Conservation (phyloP, 2,888 invertebrate species). For the Clitarchus hookeri region DNA sequence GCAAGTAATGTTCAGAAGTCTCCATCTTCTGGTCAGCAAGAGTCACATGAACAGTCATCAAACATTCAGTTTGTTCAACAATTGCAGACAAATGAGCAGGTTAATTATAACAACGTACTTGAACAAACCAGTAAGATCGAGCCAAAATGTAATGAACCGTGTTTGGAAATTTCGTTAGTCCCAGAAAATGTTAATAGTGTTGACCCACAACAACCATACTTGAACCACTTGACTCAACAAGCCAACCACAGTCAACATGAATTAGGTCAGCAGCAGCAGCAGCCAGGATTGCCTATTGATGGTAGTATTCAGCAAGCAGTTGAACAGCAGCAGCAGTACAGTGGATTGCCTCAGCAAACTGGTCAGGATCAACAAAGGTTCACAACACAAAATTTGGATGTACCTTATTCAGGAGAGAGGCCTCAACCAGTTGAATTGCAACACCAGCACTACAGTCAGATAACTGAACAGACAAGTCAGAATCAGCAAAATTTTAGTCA, state of each 20-base stretch:
- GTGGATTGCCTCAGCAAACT: slow-evolving; percentile 58
- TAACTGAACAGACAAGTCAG: background rate
- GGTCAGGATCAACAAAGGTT: background rate
- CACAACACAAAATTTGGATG: background rate
- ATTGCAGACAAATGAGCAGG: background rate
- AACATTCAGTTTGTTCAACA: background rate
- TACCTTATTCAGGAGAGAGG: background rate
- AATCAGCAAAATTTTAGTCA: background rate
- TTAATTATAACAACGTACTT: background rate
- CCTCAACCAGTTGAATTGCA: background rate
- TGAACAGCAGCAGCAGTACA: slow-evolving; percentile 55
- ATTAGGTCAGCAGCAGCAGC: background rate
- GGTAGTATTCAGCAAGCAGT: too few relatives aligned
- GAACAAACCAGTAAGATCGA: background rate
- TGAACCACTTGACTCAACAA: background rate
- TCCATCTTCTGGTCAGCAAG: background rate
- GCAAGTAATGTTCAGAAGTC: background rate
- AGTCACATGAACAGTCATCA: background rate
- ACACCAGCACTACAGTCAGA: background rate
- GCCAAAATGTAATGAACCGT: background rate
- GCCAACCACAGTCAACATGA: background rate
- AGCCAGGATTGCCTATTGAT: too few relatives aligned
- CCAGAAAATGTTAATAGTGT: background rate
- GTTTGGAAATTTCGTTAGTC: background rate
- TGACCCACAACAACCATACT: background rate